phyloP scores from a whole-genome alignment of 2,888 invertebrate genomes.

The Tuta absoluta region DNA sequence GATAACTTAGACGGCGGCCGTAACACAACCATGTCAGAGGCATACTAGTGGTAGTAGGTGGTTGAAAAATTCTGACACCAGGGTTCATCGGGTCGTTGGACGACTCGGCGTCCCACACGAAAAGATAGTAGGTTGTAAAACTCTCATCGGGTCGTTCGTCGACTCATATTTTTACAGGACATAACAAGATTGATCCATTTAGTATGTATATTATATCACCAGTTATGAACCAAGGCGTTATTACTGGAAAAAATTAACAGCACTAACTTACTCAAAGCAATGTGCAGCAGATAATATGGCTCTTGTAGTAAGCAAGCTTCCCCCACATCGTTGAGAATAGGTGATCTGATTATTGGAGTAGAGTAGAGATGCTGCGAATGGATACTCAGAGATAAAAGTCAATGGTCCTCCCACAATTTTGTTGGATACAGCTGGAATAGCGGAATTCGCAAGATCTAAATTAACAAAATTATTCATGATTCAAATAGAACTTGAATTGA shows the following conservation, averaged over 20 bases:
- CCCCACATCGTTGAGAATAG: constrained; percentile 39
- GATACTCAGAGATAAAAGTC: constrained; percentile 29
- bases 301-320: constrained; percentile 39
- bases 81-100: too few species aligned
- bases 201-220: too few species aligned
- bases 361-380: constrained; percentile 32
- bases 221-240: not conserved
- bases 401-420: constrained; percentile 25
- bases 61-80: too few species aligned
- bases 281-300: constrained; percentile 41
- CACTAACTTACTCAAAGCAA: constrained; percentile 37
- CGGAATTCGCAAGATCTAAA: not conserved
- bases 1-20: too few species aligned
- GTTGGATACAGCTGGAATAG: not conserved
- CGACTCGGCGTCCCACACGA: too few species aligned
- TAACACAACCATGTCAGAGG: too few species aligned
- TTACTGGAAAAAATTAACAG: constrained; percentile 3
- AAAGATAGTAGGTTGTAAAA: too few species aligned
- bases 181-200: too few species aligned
- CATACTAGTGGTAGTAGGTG: too few species aligned
- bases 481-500: too few species aligned
- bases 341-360: constrained; percentile 23
- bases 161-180: too few species aligned
- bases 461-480: not conserved
- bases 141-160: too few species aligned